phyloP scores from a whole-genome alignment of 2,888 invertebrate genomes.

The Timema podura region DNA sequence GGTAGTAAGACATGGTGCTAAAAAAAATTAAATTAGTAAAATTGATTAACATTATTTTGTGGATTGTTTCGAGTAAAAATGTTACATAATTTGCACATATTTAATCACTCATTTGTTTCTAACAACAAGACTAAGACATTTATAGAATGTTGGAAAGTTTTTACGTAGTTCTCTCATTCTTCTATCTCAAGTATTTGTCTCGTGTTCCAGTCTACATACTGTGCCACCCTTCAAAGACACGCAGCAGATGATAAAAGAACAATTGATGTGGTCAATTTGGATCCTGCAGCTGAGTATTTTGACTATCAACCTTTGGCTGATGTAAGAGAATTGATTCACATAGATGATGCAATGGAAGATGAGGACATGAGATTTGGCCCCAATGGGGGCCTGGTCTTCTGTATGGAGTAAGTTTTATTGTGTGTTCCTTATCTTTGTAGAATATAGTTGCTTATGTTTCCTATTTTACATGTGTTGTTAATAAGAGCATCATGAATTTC shows the following conservation, averaged over 20 bases:
- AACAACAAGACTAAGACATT: background rate
- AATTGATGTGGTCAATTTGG: slow-evolving; percentile 89
- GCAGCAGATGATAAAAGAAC: slow-evolving; percentile 68
- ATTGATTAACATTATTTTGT: too few relatives aligned
- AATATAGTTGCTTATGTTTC: too few relatives aligned
- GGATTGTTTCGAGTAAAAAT: too few relatives aligned
- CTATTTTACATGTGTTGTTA: too few relatives aligned
- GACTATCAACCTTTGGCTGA: slow-evolving; percentile 84
- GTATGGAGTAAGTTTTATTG: slow-evolving; percentile 70
- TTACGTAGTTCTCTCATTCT: background rate
- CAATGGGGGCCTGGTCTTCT: slow-evolving; percentile 94
- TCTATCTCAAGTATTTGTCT: slow-evolving; percentile 20
- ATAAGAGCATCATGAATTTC: too few relatives aligned
- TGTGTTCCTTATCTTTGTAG: too few relatives aligned
- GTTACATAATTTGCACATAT: too few relatives aligned
- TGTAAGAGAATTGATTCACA: slow-evolving; percentile 82
- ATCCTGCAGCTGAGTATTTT: slow-evolving; percentile 97
- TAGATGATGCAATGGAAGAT: slow-evolving; percentile 97
- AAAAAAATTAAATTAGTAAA: too few relatives aligned
- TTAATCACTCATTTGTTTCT: background rate
- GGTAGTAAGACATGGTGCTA: too few relatives aligned
- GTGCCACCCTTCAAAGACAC: slow-evolving; percentile 81
- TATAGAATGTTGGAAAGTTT: background rate
- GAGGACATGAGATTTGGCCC: slow-evolving; percentile 91
- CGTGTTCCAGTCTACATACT: slow-evolving; percentile 81